Evolutionary conservation across 2,113 vertebrate genomes (phyloP).

Genomic region (Etheostoma spectabile): DNA sequence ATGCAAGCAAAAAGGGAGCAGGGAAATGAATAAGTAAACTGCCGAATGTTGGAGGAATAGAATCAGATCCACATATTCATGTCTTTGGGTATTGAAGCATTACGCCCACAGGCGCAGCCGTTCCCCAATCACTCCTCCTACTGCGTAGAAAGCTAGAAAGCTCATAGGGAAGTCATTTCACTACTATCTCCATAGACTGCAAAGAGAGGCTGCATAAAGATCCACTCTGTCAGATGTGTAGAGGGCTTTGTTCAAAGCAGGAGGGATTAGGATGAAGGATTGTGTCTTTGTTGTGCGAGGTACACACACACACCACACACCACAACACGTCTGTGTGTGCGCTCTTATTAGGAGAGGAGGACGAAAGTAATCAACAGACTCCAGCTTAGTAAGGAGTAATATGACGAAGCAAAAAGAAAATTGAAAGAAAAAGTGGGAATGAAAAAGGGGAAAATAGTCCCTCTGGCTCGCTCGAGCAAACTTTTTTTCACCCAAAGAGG

Average conservation of each 20-base stretch:
- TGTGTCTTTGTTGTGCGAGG: background rate
- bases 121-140: conserved; percentile 23
- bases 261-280: conserved; percentile 27
- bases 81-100: conserved; percentile 41
- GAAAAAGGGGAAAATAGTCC: background rate
- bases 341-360: conserved; percentile 11
- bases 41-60: background rate
- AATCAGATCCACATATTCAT: conserved; percentile 31
- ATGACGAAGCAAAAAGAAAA: conserved; percentile 46
- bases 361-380: conserved; percentile 35
- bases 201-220: conserved; percentile 31
- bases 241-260: conserved; percentile 44
- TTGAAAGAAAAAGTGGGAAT: background rate
- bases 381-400: conserved; percentile 19
- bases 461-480: background rate
- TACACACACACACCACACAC: background rate
- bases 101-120: conserved; percentile 47
- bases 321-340: background rate
- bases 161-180: conserved; percentile 40
- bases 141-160: conserved; percentile 20
- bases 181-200: conserved; percentile 36
- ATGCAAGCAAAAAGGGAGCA: background rate
- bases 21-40: background rate
- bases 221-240: conserved; percentile 44
- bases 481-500: conserved; percentile 50